Percentiles rank a stretch among this genome's conserved stretches.
Conservation (phyloP, 2,888 invertebrate genomes). For the Macrosiphum euphorbiae region DNA sequence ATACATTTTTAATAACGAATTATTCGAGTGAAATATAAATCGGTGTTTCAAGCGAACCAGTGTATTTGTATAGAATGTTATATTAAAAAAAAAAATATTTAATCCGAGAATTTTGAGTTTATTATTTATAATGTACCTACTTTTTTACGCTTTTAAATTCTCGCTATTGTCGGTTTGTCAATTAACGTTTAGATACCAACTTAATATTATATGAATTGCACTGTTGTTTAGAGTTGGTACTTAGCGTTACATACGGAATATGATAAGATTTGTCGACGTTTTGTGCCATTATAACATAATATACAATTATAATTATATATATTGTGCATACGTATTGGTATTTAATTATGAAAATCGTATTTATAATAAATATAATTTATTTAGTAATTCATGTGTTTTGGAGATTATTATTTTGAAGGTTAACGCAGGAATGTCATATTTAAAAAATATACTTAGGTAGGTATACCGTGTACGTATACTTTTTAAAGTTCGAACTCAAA, state of each 20-base stretch:
- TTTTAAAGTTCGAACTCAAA: not conserved
- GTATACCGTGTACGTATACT: no score
- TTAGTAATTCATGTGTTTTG: not conserved
- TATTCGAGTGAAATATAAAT: slow-evolving; percentile 31
- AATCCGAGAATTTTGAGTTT: not conserved
- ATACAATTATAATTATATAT: not conserved
- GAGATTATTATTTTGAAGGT: not conserved
- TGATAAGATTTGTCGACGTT: not conserved
- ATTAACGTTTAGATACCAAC: not conserved
- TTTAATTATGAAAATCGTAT: not conserved
- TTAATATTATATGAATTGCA: not conserved
- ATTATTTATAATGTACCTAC: not conserved
- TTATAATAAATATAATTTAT: not conserved
- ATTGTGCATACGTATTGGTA: not conserved
- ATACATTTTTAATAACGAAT: slow-evolving; percentile 28
- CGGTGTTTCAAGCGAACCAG: not conserved
- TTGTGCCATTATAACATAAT: not conserved
- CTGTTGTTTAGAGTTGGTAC: not conserved
- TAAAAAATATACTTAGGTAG: not conserved
- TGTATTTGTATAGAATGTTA: no score
- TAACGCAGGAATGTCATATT: not conserved
- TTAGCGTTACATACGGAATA: not conserved
- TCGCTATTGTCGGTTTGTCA: not conserved
- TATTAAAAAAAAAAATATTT: no score
- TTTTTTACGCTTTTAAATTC: not conserved